Conservation (phyloP, 2,888 invertebrate species). For the Standfussiana lucernea region DNA sequence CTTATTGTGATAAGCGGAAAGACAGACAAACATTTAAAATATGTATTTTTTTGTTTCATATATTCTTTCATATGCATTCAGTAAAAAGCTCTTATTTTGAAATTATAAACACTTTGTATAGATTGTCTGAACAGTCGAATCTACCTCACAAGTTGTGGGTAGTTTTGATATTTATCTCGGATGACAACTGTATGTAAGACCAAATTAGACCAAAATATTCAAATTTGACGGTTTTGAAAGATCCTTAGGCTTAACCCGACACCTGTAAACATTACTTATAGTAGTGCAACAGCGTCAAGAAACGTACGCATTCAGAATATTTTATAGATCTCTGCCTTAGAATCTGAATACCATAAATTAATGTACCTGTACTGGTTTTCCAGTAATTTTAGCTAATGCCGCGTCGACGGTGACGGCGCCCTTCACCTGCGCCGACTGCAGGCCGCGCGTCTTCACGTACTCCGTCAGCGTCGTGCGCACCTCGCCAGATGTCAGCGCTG, state of each 20-base stretch:
- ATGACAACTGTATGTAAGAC: too few relatives aligned
- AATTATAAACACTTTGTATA: too few relatives aligned
- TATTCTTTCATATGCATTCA: too few relatives aligned
- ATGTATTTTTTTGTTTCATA: too few relatives aligned
- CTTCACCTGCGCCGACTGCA: conserved; percentile 72
- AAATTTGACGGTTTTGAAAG: not conserved
- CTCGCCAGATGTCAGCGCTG: conserved; percentile 91
- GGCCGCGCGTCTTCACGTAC: conserved; percentile 92
- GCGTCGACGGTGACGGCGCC: conserved; percentile 76
- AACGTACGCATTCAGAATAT: not conserved
- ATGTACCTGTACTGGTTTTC: conserved; percentile 77
- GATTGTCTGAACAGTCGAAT: not conserved
- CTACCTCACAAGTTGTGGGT: too few relatives aligned
- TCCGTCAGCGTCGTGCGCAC: conserved; percentile 93
- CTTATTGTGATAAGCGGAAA: too few relatives aligned
- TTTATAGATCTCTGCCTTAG: not conserved
- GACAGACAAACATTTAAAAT: too few relatives aligned
- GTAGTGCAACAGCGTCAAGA: not conserved
- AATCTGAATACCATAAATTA: not conserved
- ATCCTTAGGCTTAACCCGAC: not conserved
- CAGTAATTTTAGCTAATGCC: conserved; percentile 73
- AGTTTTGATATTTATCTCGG: too few relatives aligned
- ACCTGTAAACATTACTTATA: not conserved
- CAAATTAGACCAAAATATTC: too few relatives aligned
- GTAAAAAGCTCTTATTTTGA: too few relatives aligned